A percentile compares a stretch with the other conserved stretches of the same genome.
Evolutionary conservation across 2,797 vertebrate species (phyloP).

Genomic region (Acridotheres tristis): DNA sequence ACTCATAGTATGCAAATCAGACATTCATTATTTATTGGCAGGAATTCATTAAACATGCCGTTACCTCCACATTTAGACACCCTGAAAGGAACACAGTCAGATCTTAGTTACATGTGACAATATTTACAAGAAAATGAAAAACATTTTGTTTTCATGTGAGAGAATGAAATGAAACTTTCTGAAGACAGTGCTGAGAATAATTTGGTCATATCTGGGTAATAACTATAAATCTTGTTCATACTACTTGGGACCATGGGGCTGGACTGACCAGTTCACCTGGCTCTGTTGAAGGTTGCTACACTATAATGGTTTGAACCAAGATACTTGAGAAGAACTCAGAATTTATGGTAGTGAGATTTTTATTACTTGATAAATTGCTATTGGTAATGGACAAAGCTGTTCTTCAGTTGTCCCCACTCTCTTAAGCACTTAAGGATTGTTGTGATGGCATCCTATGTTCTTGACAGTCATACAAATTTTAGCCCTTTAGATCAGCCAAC

Average conservation of each 20-base stretch:
- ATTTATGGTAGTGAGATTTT: neutral
- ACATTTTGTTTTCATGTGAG: neutral
- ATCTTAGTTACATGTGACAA: neutral
- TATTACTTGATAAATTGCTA: neutral
- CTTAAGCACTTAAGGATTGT: neutral
- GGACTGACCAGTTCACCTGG: neutral
- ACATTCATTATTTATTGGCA: neutral
- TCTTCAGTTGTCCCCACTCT: neutral
- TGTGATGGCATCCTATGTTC: neutral
- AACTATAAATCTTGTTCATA: neutral
- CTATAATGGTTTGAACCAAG: neutral
- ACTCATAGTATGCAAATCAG: neutral
- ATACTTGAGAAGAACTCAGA: neutral
- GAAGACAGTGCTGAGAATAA: neutral
- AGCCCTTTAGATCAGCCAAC: neutral
- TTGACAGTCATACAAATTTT: neutral
- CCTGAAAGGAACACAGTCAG: neutral
- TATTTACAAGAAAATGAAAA: neutral
- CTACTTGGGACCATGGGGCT: fast-evolving
- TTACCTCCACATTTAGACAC: neutral
- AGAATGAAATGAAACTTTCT: neutral
- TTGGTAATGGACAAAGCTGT: neutral
- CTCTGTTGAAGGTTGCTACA: neutral
- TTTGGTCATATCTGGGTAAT: neutral
- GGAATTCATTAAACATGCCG: neutral